Conservation (phyloP, 2,888 invertebrate genomes). For the Apamea anceps region DNA sequence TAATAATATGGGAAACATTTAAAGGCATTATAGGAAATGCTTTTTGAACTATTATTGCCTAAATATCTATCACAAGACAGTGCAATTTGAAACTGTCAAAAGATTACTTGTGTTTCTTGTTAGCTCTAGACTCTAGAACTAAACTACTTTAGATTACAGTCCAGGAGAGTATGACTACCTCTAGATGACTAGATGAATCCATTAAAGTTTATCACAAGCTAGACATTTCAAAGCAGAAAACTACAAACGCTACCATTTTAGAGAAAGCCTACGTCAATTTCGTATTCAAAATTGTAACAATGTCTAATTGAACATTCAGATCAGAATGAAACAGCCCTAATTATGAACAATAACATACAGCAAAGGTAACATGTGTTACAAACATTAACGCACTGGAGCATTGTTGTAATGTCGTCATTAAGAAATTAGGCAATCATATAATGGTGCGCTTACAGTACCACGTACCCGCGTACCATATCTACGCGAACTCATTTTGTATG, state of each 20-base stretch:
- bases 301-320: slow-evolving; percentile 47
- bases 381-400: slow-evolving; percentile 52
- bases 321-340: slow-evolving; percentile 44
- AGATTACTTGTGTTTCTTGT: no score
- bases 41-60: not conserved
- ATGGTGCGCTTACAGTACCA: slow-evolving; percentile 55
- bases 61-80: not conserved
- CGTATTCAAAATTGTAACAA: slow-evolving; percentile 44
- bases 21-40: not conserved
- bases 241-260: slow-evolving; percentile 10
- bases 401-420: slow-evolving; percentile 63
- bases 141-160: no score
- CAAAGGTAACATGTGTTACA: slow-evolving; percentile 53
- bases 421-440: slow-evolving; percentile 65
- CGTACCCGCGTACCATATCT: slow-evolving; percentile 67
- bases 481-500: slow-evolving; percentile 72
- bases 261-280: slow-evolving; percentile 29
- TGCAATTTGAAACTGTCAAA: not conserved
- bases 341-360: slow-evolving; percentile 39
- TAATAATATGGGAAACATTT: not conserved
- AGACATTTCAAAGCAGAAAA: slow-evolving; percentile 9
- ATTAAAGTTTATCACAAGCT: slow-evolving; percentile 2
- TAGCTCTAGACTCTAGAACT: not conserved
- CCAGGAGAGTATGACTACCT: not conserved
- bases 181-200: not conserved